Base-by-base conservation (phyloP, 2,797 vertebrate species). In the Hydrophis major region DNA sequence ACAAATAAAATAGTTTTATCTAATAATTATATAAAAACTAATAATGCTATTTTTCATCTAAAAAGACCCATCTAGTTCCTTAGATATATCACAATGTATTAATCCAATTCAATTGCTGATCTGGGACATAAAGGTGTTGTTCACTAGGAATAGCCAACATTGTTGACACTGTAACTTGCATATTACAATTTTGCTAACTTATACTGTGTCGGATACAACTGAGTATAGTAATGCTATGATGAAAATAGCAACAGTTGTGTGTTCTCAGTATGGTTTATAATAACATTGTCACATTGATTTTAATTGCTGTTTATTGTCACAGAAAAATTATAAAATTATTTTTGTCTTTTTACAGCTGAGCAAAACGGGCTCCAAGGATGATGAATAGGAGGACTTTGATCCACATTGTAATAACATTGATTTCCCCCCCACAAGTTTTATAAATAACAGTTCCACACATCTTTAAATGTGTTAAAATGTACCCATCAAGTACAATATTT, bases 321-420 rank as follows among this genome's bases (percentile, higher is more conserved):
- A 74, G 37, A 90, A 87, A 69, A 90, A 57, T 69, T 28, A 16
- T 96, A 95, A 96, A 95, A 94, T 94, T 91, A 95, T 95, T 97
- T 95, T 96, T 86, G 96, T 93, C 95, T 96, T 95, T 97, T 96
- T 97, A 42, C 96, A 99, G 99, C 97, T 99, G 94, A 99, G 99
- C 98, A 99, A 98, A 98, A 99, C 99, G 1, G 99, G 99, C 97
- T 99, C 98, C 94, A 98, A 98, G 96, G 99, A 99, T 27, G 99
- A 99, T 2, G 98, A 99, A 88, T 99, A 98, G 95, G 63, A 91
- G 96, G 95, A 96, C 95, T 95, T 94, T 95, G 95, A 94, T 95
- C 78, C 94, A 92, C 90, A 95, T 95, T 87, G 96, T 47, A 95
- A 94, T 94, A 96, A 93, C 96, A 93, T 96, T 94, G 94, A 94